Base-by-base conservation (phyloP, 2,888 invertebrate species). In the Elmis aenea region DNA sequence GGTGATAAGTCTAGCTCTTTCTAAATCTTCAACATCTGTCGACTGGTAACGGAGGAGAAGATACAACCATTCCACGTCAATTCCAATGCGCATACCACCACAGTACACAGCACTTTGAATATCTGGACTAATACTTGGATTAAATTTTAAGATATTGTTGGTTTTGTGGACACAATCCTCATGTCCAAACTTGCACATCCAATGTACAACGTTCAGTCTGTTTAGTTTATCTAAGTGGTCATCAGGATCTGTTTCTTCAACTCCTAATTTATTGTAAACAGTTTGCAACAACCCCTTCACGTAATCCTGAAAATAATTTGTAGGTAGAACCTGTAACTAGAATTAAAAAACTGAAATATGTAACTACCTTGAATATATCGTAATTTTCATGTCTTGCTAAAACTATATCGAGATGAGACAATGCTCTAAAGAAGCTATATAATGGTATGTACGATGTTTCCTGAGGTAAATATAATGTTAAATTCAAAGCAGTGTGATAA, bases 371-470 rank as follows among this genome's bases (percentile, higher is more conserved):
- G 8, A 18, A 18, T 8, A 8, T 18, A 8, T 8, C 8, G 18
- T 18, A 18, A 18, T 6, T 18, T 18, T 18, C 18, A 18, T 5
- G 5, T 5, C 5, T 8, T 18, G 18, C 5, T 5, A 6, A 18
- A 8, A 18, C 5, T 8, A 5, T 5, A 18, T 18, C 18, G 8
- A 18, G 5, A 8, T 18, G 8, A 8, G 18, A 18, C 5, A 18
- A 6, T 18, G 18, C 18, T 1, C 14, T 9, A 3, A 29, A 5
- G 18, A 33, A 38, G 1, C 13, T 6, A 10, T n/a, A 6, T 6
- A 83, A 82, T 0, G 83, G 80, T 5, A 81, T 70, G 58, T 78
- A 80, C 50, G 82, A 79, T 1, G 59, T 61, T 55, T 79, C 78
- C 1, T 69, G 56, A 1, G 61, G 59, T 52, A 84, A 61, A 57